Percentiles rank a stretch among this genome's conserved stretches.
Evolutionary conservation across 2,113 vertebrate species (phyloP).

Genomic region (Vombatus ursinus): DNA sequence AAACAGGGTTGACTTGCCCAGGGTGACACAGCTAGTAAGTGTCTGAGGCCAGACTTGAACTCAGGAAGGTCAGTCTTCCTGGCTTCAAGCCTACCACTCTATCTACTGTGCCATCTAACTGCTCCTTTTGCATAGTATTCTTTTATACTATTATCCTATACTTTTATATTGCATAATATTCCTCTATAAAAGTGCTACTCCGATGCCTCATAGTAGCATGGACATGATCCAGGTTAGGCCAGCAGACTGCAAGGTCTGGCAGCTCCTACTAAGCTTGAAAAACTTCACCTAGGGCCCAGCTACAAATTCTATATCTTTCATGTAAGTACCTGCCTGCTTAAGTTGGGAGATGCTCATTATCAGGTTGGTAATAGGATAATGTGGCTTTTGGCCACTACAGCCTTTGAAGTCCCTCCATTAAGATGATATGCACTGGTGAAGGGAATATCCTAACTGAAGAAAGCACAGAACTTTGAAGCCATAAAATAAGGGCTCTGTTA

Average conservation of each 20-base stretch:
- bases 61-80: not conserved
- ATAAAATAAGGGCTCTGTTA: not conserved
- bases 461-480: not conserved
- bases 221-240: not conserved
- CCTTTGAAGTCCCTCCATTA: not conserved
- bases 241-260: not conserved
- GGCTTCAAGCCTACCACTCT: not conserved
- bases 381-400: not conserved
- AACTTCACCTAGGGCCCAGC: not conserved
- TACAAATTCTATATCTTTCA: not conserved
- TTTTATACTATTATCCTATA: not conserved
- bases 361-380: not conserved
- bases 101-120: not conserved
- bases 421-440: not conserved
- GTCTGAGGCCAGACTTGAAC: not conserved
- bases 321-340: not conserved
- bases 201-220: not conserved
- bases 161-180: not conserved
- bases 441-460: not conserved
- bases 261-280: not conserved
- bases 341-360: not conserved
- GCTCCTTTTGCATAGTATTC: not conserved
- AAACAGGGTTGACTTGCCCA: not conserved
- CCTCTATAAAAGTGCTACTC: not conserved
- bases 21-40: not conserved